A percentile compares a stretch with the other conserved stretches of the same genome.
Conservation (phyloP, 30 jellyfish, hydroid and myxozoan species). For the Hydractinia symbiolongicarpus region DNA sequence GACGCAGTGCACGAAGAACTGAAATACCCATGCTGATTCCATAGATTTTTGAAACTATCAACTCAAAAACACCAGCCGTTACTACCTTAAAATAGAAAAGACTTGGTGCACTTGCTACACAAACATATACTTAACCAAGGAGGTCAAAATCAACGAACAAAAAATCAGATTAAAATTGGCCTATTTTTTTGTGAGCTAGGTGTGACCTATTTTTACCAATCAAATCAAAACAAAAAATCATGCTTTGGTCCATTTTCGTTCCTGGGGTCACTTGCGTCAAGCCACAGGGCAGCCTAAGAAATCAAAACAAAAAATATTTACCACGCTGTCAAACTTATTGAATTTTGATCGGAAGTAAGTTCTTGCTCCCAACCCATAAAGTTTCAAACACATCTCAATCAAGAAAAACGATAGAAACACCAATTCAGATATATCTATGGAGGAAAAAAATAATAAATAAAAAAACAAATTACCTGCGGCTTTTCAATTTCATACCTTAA, state of each 20-base stretch:
- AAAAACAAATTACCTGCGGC: not conserved
- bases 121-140: not conserved
- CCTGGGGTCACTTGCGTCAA: no score
- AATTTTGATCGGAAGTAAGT: slow-evolving; percentile 74
- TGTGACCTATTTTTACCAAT: no score
- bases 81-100: slow-evolving; percentile 57
- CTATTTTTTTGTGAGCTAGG: no score
- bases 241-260: no score
- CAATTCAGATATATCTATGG: slow-evolving; percentile 65
- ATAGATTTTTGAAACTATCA: slow-evolving; percentile 59
- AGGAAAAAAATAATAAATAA: not conserved
- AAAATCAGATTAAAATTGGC: not conserved
- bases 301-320: slow-evolving; percentile 21
- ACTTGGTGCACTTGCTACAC: not conserved
- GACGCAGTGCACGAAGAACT: slow-evolving; percentile 89
- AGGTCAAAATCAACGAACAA: not conserved
- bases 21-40: slow-evolving; percentile 89
- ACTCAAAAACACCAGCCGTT: slow-evolving; percentile 86
- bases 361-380: slow-evolving; percentile 89
- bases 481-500: no score
- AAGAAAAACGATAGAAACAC: slow-evolving; percentile 76
- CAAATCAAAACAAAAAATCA: no score
- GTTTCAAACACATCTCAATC: slow-evolving; percentile 76
- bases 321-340: slow-evolving; percentile 84
- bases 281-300: no score